Conservation (phyloP, 2,888 invertebrate species). For the Philonicus albiceps region DNA sequence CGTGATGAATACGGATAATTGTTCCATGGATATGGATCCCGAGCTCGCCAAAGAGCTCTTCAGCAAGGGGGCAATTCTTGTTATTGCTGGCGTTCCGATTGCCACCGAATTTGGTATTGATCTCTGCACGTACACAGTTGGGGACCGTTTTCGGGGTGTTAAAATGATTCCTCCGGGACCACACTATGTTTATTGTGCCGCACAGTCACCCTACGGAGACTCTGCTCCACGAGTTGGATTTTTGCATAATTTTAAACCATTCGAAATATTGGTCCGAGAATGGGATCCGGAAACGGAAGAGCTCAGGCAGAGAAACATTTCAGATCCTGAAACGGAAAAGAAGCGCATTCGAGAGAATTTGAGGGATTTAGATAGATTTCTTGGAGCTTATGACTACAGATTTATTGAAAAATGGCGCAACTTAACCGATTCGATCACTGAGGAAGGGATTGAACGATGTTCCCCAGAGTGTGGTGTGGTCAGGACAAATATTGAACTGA, state of each 20-base stretch:
- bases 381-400: constrained; percentile 93
- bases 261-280: constrained; percentile 84
- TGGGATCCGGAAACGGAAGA: constrained; percentile 87
- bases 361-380: constrained; percentile 65
- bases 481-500: constrained; percentile 80
- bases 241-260: constrained; percentile 81
- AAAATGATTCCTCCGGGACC: constrained; percentile 99
- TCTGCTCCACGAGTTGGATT: constrained; percentile 82
- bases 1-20: constrained; percentile 47
- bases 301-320: constrained; percentile 62
- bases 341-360: constrained; percentile 57
- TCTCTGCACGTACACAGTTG: constrained; percentile 87
- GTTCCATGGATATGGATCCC: constrained; percentile 72
- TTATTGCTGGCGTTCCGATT: constrained; percentile 85
- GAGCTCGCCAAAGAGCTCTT: constrained; percentile 78
- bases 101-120: constrained; percentile 97
- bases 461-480: constrained; percentile 80
- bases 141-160: constrained; percentile 88
- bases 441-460: constrained; percentile 71
- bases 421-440: constrained; percentile 69
- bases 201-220: constrained; percentile 70
- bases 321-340: constrained; percentile 63
- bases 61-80: constrained; percentile 80
- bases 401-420: constrained; percentile 84
- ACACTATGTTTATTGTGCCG: constrained; percentile 91